A percentile compares a stretch with the other conserved stretches of the same genome.
Evolutionary conservation across 23 tunicate species (phyloP).

Genomic region (Diplosoma virens): DNA sequence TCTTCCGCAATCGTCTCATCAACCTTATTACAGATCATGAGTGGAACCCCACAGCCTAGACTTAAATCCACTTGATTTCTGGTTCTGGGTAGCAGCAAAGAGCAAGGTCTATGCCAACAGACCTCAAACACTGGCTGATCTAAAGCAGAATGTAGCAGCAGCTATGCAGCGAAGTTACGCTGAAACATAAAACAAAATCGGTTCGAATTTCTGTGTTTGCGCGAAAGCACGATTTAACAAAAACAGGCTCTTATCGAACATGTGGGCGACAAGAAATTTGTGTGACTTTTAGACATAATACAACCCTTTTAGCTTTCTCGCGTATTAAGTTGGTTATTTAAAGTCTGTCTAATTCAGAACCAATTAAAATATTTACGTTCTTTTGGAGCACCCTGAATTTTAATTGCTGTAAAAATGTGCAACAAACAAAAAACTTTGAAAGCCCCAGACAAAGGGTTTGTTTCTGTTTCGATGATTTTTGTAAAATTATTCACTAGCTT

Average conservation of each 20-base stretch:
- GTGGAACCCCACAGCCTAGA: constrained; percentile 3
- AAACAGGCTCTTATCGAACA: constrained; percentile 2
- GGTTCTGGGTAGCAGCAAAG: constrained; percentile 20
- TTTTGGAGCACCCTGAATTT: too few relatives aligned
- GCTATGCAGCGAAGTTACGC: too few relatives aligned
- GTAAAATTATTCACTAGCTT: too few relatives aligned
- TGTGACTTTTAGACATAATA: constrained; percentile 8
- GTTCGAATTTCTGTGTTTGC: not conserved
- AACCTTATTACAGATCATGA: constrained; percentile 3
- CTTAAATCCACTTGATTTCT: constrained; percentile 23
- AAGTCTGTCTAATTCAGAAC: too few relatives aligned
- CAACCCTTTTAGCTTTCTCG: constrained; percentile 2
- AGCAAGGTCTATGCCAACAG: not conserved
- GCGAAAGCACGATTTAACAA: constrained; percentile 6
- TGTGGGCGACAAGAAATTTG: not conserved
- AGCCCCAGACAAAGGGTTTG: too few relatives aligned
- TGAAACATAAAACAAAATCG: not conserved
- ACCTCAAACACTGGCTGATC: constrained; percentile 12
- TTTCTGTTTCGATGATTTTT: too few relatives aligned
- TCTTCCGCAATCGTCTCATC: constrained; percentile 9
- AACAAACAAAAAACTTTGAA: too few relatives aligned
- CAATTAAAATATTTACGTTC: too few relatives aligned
- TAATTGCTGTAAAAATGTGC: too few relatives aligned
- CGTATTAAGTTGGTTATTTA: too few relatives aligned
- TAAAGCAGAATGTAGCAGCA: constrained; percentile 8